Percentiles rank a stretch among this genome's conserved stretches.
phyloP scores from a whole-genome alignment of 2,113 vertebrate genomes.

The Nothocercus julius region DNA sequence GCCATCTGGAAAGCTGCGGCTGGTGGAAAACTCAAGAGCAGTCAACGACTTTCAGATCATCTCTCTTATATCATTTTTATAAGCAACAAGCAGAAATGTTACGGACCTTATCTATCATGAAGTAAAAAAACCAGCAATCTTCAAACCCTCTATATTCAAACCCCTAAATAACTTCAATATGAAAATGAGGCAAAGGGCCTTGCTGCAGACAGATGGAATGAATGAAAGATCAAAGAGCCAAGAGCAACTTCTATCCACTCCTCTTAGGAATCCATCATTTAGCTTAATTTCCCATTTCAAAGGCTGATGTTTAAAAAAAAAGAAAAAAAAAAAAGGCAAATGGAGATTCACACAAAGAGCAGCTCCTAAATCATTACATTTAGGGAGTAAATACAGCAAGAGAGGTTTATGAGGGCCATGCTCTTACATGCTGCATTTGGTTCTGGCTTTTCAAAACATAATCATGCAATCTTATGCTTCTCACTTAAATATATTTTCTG shows the following conservation, averaged over 20 bases:
- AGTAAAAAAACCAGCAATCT: not conserved
- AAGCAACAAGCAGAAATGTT: not conserved
- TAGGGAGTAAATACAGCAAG: not conserved
- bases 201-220: not conserved
- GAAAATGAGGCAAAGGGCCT: not conserved
- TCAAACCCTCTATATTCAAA: not conserved
- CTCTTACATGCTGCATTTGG: not conserved
- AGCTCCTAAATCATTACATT: not conserved
- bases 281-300: not conserved
- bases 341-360: not conserved
- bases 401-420: not conserved
- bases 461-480: rapidly evolving
- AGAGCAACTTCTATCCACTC: not conserved
- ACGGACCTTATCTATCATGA: not conserved
- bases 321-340: not conserved
- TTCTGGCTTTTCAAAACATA: not conserved
- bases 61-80: not conserved
- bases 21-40: slow-evolving; percentile 7
- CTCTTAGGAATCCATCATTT: not conserved
- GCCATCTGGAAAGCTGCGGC: slow-evolving; percentile 24
- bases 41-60: not conserved
- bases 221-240: not conserved
- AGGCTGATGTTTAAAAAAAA: not conserved
- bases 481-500: not conserved
- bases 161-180: not conserved